phyloP scores from a whole-genome alignment of 1,140 invertebrate genomes.

The Trialeurodes vaporariorum region DNA sequence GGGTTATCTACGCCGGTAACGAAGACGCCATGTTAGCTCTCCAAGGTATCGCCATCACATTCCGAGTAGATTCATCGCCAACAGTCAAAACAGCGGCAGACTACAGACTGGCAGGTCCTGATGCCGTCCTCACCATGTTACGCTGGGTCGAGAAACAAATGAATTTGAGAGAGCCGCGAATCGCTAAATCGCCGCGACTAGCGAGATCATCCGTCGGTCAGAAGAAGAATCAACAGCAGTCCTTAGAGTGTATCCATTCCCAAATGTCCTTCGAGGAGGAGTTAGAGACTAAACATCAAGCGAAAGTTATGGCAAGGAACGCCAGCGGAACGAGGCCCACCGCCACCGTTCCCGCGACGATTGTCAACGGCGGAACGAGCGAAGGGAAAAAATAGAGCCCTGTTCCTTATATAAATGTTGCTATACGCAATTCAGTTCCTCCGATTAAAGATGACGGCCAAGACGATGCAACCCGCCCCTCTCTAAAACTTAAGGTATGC shows the following conservation, averaged over 20 bases:
- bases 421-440: too few species aligned
- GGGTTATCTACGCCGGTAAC: constrained; percentile 82
- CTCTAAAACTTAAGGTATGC: too few species aligned
- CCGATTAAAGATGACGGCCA: too few species aligned
- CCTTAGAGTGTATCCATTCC: constrained; percentile 21
- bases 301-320: constrained; percentile 14
- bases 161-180: constrained; percentile 54
- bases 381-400: not conserved
- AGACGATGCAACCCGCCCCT: too few species aligned
- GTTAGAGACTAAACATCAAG: constrained; percentile 19
- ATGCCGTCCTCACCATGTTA: constrained; percentile 75
- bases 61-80: constrained; percentile 70
- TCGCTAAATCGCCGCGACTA: constrained; percentile 13
- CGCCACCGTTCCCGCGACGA: not conserved
- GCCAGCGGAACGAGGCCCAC: not conserved
- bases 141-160: constrained; percentile 80
- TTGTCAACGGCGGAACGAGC: not conserved
- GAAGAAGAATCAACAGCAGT: constrained; percentile 12
- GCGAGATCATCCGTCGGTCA: constrained; percentile 6
- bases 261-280: constrained; percentile 30
- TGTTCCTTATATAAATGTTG: too few species aligned
- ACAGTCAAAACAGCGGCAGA: constrained; percentile 77
- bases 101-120: constrained; percentile 68
- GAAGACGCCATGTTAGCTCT: constrained; percentile 82
- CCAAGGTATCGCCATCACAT: constrained; percentile 81